Percentiles rank a stretch among this genome's conserved stretches.
These are phyloP conservation scores for Steinernema khuongi DNA, from an alignment of 1,140 invertebrate species.

Conservation along the genomic window DNA sequence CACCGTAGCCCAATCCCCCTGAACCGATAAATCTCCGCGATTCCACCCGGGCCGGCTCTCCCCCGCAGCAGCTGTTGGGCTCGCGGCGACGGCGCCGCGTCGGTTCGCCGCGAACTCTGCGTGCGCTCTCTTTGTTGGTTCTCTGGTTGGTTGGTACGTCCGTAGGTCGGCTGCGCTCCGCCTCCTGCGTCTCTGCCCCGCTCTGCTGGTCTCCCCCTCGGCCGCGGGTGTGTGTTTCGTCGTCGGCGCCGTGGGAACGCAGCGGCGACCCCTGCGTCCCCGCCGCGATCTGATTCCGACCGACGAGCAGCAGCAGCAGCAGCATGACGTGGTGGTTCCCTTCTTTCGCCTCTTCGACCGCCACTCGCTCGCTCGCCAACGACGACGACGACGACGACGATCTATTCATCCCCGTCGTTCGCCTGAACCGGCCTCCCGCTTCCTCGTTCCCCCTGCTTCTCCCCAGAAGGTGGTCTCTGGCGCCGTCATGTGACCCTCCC, in stretches of 20 bases:
- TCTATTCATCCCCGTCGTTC: not conserved
- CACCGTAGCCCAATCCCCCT: too few relatives aligned
- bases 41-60: not conserved
- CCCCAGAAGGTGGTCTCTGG: not conserved
- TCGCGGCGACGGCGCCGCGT: not conserved
- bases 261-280: not conserved
- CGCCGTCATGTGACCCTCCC: not conserved
- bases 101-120: conserved; percentile 11
- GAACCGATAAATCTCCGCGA: not conserved
- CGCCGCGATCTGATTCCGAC: not conserved
- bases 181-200: not conserved
- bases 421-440: conserved; percentile 2
- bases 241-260: not conserved
- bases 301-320: not conserved
- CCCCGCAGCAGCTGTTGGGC: not conserved
- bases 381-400: not conserved
- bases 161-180: not conserved
- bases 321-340: not conserved
- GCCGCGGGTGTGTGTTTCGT: not conserved
- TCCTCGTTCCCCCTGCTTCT: not conserved
- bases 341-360: not conserved
- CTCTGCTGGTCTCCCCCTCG: not conserved
- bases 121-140: conserved; percentile 2
- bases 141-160: conserved; percentile 12
- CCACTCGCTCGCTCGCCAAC: not conserved